These are phyloP conservation scores for Dysmachus trigonus DNA, from an alignment of 2,888 invertebrate species.

Conservation along the genomic window DNA sequence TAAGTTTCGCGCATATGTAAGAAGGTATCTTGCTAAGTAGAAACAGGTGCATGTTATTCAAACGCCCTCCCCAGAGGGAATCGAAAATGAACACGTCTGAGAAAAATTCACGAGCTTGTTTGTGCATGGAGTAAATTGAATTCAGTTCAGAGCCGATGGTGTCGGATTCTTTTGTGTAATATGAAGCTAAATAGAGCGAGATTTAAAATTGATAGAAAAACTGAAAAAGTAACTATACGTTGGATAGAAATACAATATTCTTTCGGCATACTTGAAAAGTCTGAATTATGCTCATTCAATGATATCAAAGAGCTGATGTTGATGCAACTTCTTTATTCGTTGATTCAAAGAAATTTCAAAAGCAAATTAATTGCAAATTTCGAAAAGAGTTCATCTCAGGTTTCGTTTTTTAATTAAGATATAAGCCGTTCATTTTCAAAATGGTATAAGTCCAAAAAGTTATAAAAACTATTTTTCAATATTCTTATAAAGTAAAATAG, in stretches of 20 bases:
- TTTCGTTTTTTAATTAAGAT: too few relatives aligned
- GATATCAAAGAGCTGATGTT: neutral
- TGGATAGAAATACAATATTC: neutral
- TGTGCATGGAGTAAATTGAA: neutral
- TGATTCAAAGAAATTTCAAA: too few relatives aligned
- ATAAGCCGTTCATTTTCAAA: too few relatives aligned
- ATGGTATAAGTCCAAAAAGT: too few relatives aligned
- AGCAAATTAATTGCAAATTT: too few relatives aligned
- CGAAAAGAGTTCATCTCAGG: too few relatives aligned
- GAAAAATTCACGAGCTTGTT: neutral
- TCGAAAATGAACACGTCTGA: conserved; percentile 29
- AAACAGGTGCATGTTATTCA: conserved; percentile 38
- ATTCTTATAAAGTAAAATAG: too few relatives aligned
- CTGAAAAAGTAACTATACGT: neutral
- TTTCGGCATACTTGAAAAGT: neutral
- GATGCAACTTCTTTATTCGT: too few relatives aligned
- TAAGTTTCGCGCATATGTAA: conserved; percentile 31
- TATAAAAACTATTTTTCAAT: too few relatives aligned
- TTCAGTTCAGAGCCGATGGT: neutral
- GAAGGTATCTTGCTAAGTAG: conserved; percentile 23
- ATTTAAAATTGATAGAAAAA: neutral
- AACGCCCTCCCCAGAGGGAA: conserved; percentile 16
- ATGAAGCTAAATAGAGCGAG: neutral
- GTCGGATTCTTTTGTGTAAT: neutral
- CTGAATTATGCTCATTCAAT: neutral